A percentile compares a stretch with the other conserved stretches of the same genome.
Evolutionary conservation across 2,113 vertebrate species (phyloP).

Genomic region (Carassius carassius): DNA sequence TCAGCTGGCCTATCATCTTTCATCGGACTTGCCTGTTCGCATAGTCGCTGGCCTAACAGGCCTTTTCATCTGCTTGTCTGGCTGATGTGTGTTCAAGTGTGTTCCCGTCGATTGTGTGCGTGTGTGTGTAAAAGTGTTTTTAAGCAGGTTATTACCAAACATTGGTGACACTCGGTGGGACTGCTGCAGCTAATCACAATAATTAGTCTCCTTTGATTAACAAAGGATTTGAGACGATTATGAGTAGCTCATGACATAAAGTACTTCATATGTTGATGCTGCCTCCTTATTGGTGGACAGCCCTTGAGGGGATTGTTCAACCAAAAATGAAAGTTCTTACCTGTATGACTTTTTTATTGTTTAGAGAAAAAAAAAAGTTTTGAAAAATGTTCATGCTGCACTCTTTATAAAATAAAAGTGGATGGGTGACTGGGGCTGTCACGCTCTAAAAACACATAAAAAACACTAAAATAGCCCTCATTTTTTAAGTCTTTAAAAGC

Average conservation of each 20-base stretch:
- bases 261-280: not conserved
- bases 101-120: not conserved
- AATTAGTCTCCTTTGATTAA: slow-evolving; percentile 15
- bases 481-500: not conserved
- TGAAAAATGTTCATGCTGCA: not conserved
- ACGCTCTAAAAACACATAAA: not conserved
- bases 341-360: not conserved
- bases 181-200: slow-evolving; percentile 13
- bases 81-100: not conserved
- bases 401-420: not conserved
- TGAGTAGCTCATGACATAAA: not conserved
- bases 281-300: not conserved
- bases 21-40: slow-evolving; percentile 23
- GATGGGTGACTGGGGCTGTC: not conserved
- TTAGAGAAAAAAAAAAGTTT: too few relatives aligned
- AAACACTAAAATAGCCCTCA: not conserved
- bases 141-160: slow-evolving; percentile 1
- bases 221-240: slow-evolving; percentile 18
- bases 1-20: slow-evolving; percentile 48
- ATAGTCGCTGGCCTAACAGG: slow-evolving; percentile 34
- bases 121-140: slow-evolving; percentile 2
- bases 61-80: slow-evolving; percentile 33
- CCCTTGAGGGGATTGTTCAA: not conserved
- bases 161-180: not conserved
- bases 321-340: not conserved